These are phyloP conservation scores for Neopipo cinnamomea DNA, from an alignment of 2,113 vertebrate species.

Conservation along the genomic window DNA sequence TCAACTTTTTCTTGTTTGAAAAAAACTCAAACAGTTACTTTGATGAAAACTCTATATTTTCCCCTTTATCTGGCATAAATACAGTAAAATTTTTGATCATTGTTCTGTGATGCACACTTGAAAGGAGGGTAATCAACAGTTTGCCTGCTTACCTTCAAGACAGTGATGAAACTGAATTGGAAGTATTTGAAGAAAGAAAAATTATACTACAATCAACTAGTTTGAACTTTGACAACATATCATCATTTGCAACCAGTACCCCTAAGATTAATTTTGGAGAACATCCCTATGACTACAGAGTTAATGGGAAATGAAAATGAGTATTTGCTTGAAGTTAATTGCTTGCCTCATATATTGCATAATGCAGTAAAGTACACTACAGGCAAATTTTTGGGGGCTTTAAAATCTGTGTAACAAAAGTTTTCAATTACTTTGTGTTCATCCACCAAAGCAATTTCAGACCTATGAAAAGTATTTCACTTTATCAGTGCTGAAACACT, in stretches of 20 bases:
- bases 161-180: background rate
- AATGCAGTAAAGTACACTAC: background rate
- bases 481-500: background rate
- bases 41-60: background rate
- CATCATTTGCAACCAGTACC: background rate
- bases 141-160: background rate
- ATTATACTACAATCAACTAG: background rate
- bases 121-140: background rate
- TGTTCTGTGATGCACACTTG: background rate
- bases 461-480: background rate
- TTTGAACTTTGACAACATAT: constrained; percentile 15
- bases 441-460: background rate
- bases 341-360: constrained; percentile 28
- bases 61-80: background rate
- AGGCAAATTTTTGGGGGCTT: background rate
- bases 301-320: constrained; percentile 55
- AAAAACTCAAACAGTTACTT: background rate
- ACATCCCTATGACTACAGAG: background rate
- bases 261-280: constrained; percentile 30
- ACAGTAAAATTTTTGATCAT: background rate
- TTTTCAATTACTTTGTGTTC: constrained; percentile 9
- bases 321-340: constrained; percentile 62
- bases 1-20: background rate
- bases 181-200: constrained; percentile 6
- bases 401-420: background rate